Conservation (phyloP, 2,888 invertebrate genomes). For the Meliscaeva auricollis region DNA sequence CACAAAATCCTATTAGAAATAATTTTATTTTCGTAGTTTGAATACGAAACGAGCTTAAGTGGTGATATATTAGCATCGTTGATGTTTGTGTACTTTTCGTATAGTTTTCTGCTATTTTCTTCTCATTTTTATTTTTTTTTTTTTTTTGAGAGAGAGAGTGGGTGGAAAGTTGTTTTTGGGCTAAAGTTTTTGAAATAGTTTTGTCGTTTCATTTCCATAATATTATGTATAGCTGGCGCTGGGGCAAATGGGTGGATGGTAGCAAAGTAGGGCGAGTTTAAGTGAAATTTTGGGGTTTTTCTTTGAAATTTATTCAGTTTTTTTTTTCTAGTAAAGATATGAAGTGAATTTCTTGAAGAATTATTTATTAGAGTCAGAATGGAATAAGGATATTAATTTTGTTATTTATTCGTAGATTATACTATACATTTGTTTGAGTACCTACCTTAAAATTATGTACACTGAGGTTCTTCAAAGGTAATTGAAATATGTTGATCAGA, state of each 20-base stretch:
- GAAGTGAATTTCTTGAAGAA: too few relatives aligned
- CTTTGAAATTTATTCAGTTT: slow-evolving; percentile 11
- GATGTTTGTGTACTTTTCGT: background rate
- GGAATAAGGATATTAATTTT: too few relatives aligned
- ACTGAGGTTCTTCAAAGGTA: too few relatives aligned
- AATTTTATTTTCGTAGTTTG: slow-evolving; percentile 37
- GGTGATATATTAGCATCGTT: slow-evolving; percentile 25
- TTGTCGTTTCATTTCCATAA: slow-evolving; percentile 9
- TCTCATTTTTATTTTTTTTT: too few relatives aligned
- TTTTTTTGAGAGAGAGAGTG: background rate
- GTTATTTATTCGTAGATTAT: too few relatives aligned
- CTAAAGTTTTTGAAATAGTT: background rate
- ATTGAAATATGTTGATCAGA: too few relatives aligned
- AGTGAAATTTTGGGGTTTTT: slow-evolving; percentile 17
- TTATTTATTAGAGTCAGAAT: too few relatives aligned
- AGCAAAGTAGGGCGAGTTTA: background rate
- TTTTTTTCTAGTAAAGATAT: background rate
- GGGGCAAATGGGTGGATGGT: background rate
- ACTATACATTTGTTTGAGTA: too few relatives aligned
- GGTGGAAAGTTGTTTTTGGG: too few relatives aligned
- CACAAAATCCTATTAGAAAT: slow-evolving; percentile 55
- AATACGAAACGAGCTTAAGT: slow-evolving; percentile 8
- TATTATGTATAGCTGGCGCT: background rate
- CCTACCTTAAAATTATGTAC: too few relatives aligned
- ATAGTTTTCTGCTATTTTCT: too few relatives aligned